phyloP scores from a whole-genome alignment of 2,113 vertebrate species.

The Seriola quinqueradiata region DNA sequence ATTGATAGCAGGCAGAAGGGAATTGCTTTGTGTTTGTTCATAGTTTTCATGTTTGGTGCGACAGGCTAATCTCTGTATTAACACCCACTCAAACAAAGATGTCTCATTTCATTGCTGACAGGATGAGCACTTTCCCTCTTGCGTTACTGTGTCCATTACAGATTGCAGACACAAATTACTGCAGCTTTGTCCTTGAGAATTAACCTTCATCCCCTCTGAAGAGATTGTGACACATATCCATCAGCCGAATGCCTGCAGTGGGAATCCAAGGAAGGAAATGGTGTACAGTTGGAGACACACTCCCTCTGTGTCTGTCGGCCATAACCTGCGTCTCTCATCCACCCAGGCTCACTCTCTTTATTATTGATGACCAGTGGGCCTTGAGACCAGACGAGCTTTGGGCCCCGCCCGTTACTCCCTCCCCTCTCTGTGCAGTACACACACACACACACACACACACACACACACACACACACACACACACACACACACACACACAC shows the following conservation, averaged over 20 bases:
- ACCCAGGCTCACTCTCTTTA: slow-evolving; percentile 43
- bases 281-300: not conserved
- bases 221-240: slow-evolving; percentile 35
- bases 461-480: not conserved
- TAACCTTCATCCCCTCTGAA: slow-evolving; percentile 39
- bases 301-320: slow-evolving; percentile 28
- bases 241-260: slow-evolving; percentile 17
- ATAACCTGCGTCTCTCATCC: slow-evolving; percentile 41
- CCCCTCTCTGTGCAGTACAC: not conserved
- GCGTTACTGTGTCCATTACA: not conserved
- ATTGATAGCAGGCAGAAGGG: not conserved
- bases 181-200: slow-evolving; percentile 61
- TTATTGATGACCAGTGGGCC: slow-evolving; percentile 74
- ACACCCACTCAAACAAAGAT: slow-evolving; percentile 39
- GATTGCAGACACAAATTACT: slow-evolving; percentile 42
- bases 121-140: not conserved
- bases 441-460: slow-evolving; percentile 15
- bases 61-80: slow-evolving; percentile 41
- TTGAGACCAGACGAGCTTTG: slow-evolving; percentile 32
- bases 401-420: slow-evolving; percentile 17
- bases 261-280: not conserved
- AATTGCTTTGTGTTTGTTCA: not conserved
- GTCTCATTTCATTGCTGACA: slow-evolving; percentile 14
- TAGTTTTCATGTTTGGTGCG: slow-evolving; percentile 19
- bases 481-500: slow-evolving; percentile 15